These are phyloP conservation scores for Calameuta filiformis DNA, from an alignment of 2,888 invertebrate species.

Conservation along the genomic window DNA sequence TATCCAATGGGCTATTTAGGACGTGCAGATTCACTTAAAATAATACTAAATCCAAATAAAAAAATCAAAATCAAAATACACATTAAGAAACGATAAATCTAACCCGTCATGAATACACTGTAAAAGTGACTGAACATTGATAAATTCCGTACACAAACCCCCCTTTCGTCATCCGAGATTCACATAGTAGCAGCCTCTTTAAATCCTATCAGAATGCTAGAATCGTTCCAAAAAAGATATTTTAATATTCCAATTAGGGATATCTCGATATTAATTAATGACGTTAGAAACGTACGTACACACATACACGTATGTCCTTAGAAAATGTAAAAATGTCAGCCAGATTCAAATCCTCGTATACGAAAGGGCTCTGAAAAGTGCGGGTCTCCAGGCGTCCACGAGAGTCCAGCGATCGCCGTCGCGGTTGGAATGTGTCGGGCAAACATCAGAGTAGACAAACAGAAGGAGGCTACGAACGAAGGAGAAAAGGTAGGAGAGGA, in stretches of 20 bases:
- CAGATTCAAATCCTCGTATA: neutral
- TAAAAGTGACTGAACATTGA: neutral
- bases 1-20: neutral
- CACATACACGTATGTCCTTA: neutral
- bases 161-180: neutral
- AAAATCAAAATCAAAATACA: neutral
- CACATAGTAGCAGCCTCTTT: neutral
- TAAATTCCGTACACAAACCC: neutral
- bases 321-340: neutral
- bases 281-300: neutral
- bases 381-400: neutral
- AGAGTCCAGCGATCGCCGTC: neutral
- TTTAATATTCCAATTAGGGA: neutral
- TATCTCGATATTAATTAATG: neutral
- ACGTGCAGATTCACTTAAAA: neutral
- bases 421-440: constrained; percentile 51
- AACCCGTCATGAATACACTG: neutral
- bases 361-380: neutral
- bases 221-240: neutral
- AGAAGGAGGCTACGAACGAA: constrained; percentile 37
- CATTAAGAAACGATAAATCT: neutral
- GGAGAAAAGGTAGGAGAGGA: constrained; percentile 6
- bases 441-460: constrained; percentile 54
- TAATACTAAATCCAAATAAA: neutral
- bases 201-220: no score